Base-by-base conservation (phyloP, 2,888 invertebrate species). In the Ormyrus rosae region DNA sequence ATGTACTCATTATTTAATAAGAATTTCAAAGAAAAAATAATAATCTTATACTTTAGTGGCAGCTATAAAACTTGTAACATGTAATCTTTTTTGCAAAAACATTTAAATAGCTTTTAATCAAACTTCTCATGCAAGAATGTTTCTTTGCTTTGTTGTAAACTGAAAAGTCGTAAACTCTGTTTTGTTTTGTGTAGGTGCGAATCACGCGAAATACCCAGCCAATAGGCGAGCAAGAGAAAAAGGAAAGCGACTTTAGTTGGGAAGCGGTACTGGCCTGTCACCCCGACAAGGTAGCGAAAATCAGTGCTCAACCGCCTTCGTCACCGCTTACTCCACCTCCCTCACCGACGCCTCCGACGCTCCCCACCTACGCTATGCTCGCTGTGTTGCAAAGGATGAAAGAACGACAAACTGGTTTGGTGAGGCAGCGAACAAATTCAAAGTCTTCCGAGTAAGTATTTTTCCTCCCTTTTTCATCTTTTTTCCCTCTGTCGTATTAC, bases 331-430 rank as follows among this genome's bases (percentile, higher is more conserved):
- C 87, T 10, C 86, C 87, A 0, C 87, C 87, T 11, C 88, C 89
- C 1, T 88, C 88, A 0, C 87, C 89, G 34, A 86, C 88, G 5
- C 88, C 88, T 1, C 86, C 88, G 11, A 87, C 89, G 2, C 78
- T 88, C 48, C 95, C 95, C 0, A 96, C 95, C 0, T 93, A 94
- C 67, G 95, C 95, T 0, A 96, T 96, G 95, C 91, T 94, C 82
- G 93, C 94, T 83, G 93, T 95, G 0, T 91, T 94, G 75, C 92
- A 93, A 58, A 93, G 92, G 86, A 93, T 93, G 85, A 93, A 93
- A 84, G 94, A 94, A 78, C 93, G 92, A 87, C 90, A 90, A 76
- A 84, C 87, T 7, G 87, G 89, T 61, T 73, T 84, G 71, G 83
- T 83, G 65, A 89, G 86, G 81, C 86, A 88, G 34, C 89, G 83